Base-by-base conservation (phyloP, 2,113 vertebrate genomes). In the Hiodon tergisus region DNA sequence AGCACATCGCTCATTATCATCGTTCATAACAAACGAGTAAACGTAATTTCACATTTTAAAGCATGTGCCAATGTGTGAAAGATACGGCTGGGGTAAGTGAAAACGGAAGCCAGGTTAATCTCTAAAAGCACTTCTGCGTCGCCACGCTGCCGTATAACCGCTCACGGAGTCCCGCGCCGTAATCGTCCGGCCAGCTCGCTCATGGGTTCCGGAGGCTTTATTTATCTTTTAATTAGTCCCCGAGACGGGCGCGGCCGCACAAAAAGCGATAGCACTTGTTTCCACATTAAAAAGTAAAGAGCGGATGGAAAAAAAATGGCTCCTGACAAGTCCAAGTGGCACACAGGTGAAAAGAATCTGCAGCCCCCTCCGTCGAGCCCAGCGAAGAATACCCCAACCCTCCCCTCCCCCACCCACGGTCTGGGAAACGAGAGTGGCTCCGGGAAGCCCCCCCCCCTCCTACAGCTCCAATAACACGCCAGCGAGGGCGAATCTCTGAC, bases 161-260 rank as follows among this genome's bases (percentile, higher is more conserved):
- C 83, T 88, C 81, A 75, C 83, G 83, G 89, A 87, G 89, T 82
- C 90, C n/a, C 89, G 31, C 86, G 87, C 90, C 89, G 85, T 84
- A 86, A 89, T 86, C 87, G 85, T 87, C 87, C 83, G 87, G 66
- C 88, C 86, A 82, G 86, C 82, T 82, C 74, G 76, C 86, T 90
- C 88, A 83, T 86, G 88, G 88, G 85, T 80, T 89, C 92, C 90
- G 88, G 83, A 14, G 88, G 83, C 79, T 86, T 85, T 84, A 81
- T 89, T 92, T 91, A 92, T 89, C 88, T 89, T 87, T 88, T 92
- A 93, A 93, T 93, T 92, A 91, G 92, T 86, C 89, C 82, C 83
- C 81, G 83, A 81, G 87, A 90, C 88, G 84, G 86, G 89, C 90
- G 86, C 85, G 85, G 14, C 83, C 84, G 78, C 81, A 81, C 61